Base-by-base conservation (phyloP, 2,888 invertebrate genomes). In the Strigamia transsilvanica region DNA sequence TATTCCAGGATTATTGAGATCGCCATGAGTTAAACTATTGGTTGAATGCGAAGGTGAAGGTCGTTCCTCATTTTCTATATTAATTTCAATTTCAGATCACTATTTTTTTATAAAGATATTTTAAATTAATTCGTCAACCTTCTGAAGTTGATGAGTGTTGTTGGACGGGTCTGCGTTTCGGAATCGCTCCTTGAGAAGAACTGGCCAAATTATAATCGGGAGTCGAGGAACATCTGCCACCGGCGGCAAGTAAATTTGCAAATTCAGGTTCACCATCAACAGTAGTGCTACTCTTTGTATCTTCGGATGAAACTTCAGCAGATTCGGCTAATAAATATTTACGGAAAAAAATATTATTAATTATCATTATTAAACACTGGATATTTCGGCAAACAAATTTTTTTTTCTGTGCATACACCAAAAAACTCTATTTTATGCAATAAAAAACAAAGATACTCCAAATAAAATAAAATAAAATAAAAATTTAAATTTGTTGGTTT, bases 1-100 rank as follows among this genome's bases (percentile, higher is more conserved):
- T 81, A 87, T 87, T 84, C 87, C 87, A n/a, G 86, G 87, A 83
- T 87, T 87, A n/a, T 86, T 85, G 18, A 87, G 84, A 82, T 87
- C 87, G 66, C 61, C 82, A 23, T 51, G 77, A n/a, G 77, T 42
- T 32, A 82, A 46, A 46, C 78, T 51, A 23, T 15, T 79, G n/a
- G 51, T 23, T 21, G 78, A 79, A 46, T 77, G 82, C 2, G 82
- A 78, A n/a, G 78, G 34, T n/a, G 79, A 79, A 18, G 38, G 82
- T 0, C n/a, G 46, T n/a, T 77, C 79, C n/a, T 82, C 82, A n/a
- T 78, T 46, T 46, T 82, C 82, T 82, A 34, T 3, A 81, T 15
- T n/a, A 79, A 79, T 13, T 38, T 21, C 21, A 42, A 15, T 21
- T 21, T 79, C 15, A 79, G 3, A 77, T 77, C 15, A 21, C 61